Conservation (phyloP, 53 echinoderm and acorn worm genomes). For the Mesocentrotus franciscanus region DNA sequence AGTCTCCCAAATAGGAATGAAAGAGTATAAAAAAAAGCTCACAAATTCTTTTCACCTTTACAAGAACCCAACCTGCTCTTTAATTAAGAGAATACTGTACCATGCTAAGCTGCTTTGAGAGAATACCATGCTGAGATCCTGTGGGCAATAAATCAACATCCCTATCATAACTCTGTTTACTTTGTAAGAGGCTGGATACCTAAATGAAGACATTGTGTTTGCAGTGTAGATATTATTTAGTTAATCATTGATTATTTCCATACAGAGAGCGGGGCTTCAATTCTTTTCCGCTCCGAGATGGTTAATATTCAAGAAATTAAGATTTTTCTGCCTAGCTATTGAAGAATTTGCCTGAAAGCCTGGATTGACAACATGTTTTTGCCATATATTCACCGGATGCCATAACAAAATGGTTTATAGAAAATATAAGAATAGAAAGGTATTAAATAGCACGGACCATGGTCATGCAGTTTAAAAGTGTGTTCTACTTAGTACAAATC, state of each 20-base stretch:
- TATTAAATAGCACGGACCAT: background rate
- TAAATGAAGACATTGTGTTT: slow-evolving; percentile 58
- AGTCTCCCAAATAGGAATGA: background rate
- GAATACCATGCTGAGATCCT: slow-evolving; percentile 19
- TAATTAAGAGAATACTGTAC: background rate
- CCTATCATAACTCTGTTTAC: slow-evolving; percentile 63
- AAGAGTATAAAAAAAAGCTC: background rate
- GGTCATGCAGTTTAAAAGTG: background rate
- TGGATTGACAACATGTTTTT: slow-evolving; percentile 10
- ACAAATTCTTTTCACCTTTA: background rate
- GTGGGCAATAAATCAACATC: slow-evolving; percentile 62
- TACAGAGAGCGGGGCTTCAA: background rate
- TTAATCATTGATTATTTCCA: slow-evolving; percentile 62
- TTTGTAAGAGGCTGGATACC: slow-evolving; percentile 39
- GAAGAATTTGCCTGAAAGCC: slow-evolving; percentile 46
- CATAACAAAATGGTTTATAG: background rate
- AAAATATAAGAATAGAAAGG: background rate
- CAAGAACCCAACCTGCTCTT: background rate
- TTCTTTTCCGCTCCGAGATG: background rate
- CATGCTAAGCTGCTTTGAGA: background rate
- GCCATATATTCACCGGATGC: background rate
- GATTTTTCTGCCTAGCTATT: slow-evolving; percentile 15
- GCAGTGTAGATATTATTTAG: slow-evolving; percentile 57
- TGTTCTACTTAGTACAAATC: background rate
- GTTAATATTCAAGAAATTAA: slow-evolving; percentile 30